Base-by-base conservation (phyloP, 2,888 invertebrate species). In the Pseudeuparius sepicola region DNA sequence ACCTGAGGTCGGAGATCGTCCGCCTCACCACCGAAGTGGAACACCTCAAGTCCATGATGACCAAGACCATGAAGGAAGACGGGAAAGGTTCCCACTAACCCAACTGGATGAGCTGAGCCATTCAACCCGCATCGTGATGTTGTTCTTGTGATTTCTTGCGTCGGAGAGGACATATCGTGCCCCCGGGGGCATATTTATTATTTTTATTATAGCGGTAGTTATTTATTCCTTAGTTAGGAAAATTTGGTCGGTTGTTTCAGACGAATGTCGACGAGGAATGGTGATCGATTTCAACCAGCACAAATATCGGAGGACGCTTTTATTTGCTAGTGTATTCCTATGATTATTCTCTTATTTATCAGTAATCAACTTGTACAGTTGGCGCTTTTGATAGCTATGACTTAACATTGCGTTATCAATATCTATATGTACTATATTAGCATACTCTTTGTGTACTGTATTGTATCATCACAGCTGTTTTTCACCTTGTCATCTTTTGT, bases 1-100 rank as follows among this genome's bases (percentile, higher is more conserved):
- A 83, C 58, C 70, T 92, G 9, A 86, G 87, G 57, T 81, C 81
- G 3, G 85, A 93, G 62, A 68, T 94, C 47, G 86, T 84, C 51
- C 74, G 86, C 49, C 73, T 94, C 14, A 89, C 90, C 18, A 83
- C 84, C 2, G 93, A 94, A 64, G 89, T 94, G 45, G 89, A 87
- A 31, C 84, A 81, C 45, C 75, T 94, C 4, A 88, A 90, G 60
- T 80, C 79, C 53, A 76, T 82, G 68, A 75, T 84, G 67, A 78
- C 78, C 42, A 71, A 76, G 50, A 74, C 74, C 18, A 60, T 59
- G 29, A 50, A 54, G 36, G n/a, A n/a, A n/a, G 48, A 51, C 39
- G 34, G 46, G 34, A 37, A 24, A 4, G 34, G 11, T 27, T n/a
- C 17, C 30, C 15, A n/a, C n/a, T n/a, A n/a, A n/a, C n/a, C n/a